A percentile compares a stretch with the other conserved stretches of the same genome.
phyloP scores from a whole-genome alignment of 1,140 invertebrate species.

The Carposina sasakii region DNA sequence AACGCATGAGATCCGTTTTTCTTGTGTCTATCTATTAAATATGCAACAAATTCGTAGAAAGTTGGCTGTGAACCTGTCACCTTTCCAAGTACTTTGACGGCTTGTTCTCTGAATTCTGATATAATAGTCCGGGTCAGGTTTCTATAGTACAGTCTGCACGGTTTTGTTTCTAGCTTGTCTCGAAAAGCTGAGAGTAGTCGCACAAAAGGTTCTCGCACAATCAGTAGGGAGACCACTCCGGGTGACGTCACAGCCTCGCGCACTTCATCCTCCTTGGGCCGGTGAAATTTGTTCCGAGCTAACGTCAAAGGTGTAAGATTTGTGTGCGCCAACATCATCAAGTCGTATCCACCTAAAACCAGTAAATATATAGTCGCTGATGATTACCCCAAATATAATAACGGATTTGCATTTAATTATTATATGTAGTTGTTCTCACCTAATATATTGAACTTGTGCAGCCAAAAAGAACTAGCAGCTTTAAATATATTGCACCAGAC shows the following conservation, averaged over 20 bases:
- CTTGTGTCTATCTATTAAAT: conserved; percentile 71
- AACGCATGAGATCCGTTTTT: conserved; percentile 56
- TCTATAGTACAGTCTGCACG: conserved; percentile 81
- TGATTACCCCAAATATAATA: too few relatives aligned
- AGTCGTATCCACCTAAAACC: conserved; percentile 74
- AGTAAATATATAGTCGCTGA: too few relatives aligned
- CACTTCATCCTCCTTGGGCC: conserved; percentile 74
- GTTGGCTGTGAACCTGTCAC: conserved; percentile 73
- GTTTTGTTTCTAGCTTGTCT: conserved; percentile 88
- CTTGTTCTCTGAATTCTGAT: conserved; percentile 66
- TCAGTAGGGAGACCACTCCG: conserved; percentile 80
- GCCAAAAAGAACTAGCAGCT: conserved; percentile 85
- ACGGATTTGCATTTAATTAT: too few relatives aligned
- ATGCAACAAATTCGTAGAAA: conserved; percentile 81
- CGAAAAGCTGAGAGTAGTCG: conserved; percentile 90
- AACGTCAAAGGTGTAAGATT: conserved; percentile 74
- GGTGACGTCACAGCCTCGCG: conserved; percentile 65
- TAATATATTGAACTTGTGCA: conserved; percentile 85
- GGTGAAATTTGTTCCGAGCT: conserved; percentile 75
- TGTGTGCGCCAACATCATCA: conserved; percentile 73
- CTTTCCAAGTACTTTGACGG: conserved; percentile 49
- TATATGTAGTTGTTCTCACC: conserved; percentile 63
- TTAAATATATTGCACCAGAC: conserved; percentile 88
- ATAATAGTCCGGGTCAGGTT: conserved; percentile 79
- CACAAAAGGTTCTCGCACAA: conserved; percentile 93